Conservation (phyloP, 92 coral and sea anemone genomes). For the Heliopora coerulea region DNA sequence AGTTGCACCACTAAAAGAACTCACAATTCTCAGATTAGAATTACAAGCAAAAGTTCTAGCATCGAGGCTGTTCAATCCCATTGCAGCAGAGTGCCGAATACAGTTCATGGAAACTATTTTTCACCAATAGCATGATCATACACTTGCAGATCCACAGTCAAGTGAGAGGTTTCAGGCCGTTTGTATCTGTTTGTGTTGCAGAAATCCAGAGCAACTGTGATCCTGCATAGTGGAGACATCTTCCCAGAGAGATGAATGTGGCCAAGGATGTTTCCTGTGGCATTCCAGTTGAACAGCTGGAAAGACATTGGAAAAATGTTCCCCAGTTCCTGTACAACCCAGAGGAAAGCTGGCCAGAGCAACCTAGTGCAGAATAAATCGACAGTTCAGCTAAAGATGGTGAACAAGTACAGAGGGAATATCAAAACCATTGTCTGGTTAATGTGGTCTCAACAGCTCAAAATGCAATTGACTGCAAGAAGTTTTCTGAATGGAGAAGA, state of each 20-base stretch:
- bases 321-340: constrained; percentile 56
- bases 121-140: constrained; percentile 57
- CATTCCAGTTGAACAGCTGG: constrained; percentile 32
- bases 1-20: constrained; percentile 44
- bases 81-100: constrained; percentile 39
- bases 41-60: constrained; percentile 43
- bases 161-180: constrained; percentile 50
- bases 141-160: constrained; percentile 52
- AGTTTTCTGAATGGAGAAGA: constrained; percentile 53
- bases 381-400: background rate
- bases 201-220: constrained; percentile 59
- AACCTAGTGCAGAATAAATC: background rate
- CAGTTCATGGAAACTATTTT: constrained; percentile 24
- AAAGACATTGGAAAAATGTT: constrained; percentile 51
- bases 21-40: constrained; percentile 34
- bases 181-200: constrained; percentile 53
- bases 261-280: constrained; percentile 62
- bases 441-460: background rate
- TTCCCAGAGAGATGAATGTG: constrained; percentile 53
- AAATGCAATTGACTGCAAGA: constrained; percentile 29
- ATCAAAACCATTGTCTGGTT: constrained; percentile 3
- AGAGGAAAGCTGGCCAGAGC: constrained; percentile 47
- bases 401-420: constrained; percentile 27
- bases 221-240: constrained; percentile 55
- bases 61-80: constrained; percentile 21